Base-by-base conservation (phyloP, 2,113 vertebrate genomes). In the Varanus salvator region DNA sequence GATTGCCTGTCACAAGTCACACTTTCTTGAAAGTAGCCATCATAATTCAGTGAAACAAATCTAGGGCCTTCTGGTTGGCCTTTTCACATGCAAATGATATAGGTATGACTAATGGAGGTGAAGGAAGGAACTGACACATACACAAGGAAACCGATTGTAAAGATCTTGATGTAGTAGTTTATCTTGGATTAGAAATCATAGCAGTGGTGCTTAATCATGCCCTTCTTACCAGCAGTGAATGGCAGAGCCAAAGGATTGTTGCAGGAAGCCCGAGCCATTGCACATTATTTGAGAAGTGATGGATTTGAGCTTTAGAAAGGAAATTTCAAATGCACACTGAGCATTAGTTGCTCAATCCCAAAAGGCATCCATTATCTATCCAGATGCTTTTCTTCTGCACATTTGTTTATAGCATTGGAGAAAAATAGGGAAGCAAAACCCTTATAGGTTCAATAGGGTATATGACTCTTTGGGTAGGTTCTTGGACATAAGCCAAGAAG, bases 81-180 rank as follows among this genome's bases (percentile, higher is more conserved):
- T 57, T 87, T 48, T 87, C 74, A 87, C n/a, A 87, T 57, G 34
- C 74, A 77, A 31, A 87, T n/a, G 48, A 77, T 81, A 60, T 57
- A 31, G 52, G n/a, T 66, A 21, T 64, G 27, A 64, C 19, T 87
- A 87, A 64, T 84, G 60, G 9, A 29, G 31, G 25, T 69, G 60
- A 68, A 48, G 44, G 64, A 29, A 8, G 52, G 50, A 57, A 80
- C 50, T 80, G 14, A 64, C 34, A 60, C 57, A 64, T 11, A 38
- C 54, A 87, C 25, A 69, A 84, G 23, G 34, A 84, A n/a, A 14
- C 71, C 12, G 60, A 75, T 64, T 44, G 3, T 21, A 15, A 60
- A 57, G 52, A n/a, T 86, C 19, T 66, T 78, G 21, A 25, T 27
- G 34, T 66, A 60, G 34, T 64, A 60, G 74, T 66, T 38, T 19